A percentile compares a stretch with the other conserved stretches of the same genome.
These are phyloP conservation scores for Numida meleagris DNA, from an alignment of 2,113 vertebrate genomes.

Conservation along the genomic window DNA sequence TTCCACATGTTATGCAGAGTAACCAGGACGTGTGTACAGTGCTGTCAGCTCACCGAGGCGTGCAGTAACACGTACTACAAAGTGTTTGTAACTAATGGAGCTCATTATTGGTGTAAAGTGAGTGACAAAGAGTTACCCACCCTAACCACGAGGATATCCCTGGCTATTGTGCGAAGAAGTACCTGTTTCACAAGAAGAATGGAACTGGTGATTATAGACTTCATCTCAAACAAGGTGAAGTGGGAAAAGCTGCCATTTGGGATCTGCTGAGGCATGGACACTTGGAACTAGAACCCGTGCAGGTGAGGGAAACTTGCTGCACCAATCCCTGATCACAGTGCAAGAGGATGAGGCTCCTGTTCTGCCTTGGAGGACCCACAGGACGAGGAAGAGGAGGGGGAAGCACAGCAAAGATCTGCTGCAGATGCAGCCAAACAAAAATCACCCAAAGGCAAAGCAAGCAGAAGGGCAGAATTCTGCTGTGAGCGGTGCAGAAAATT, in stretches of 20 bases:
- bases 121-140: not conserved
- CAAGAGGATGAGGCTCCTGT: not conserved
- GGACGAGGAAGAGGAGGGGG: not conserved
- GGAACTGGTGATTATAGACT: not conserved
- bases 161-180: not conserved
- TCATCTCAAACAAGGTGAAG: not conserved
- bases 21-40: not conserved
- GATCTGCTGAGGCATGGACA: not conserved
- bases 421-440: not conserved
- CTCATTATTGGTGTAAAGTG: not conserved
- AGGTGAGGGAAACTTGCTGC: not conserved
- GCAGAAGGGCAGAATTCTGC: not conserved
- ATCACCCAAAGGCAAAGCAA: not conserved
- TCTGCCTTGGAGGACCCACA: not conserved
- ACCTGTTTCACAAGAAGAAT: not conserved
- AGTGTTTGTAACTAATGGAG: not conserved
- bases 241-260: not conserved
- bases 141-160: not conserved
- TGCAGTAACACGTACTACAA: accelerated
- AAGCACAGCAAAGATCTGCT: not conserved
- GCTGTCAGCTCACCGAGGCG: not conserved
- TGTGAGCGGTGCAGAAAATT: not conserved
- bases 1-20: not conserved
- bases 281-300: not conserved
- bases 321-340: not conserved